A percentile compares a stretch with the other conserved stretches of the same genome.
These are phyloP conservation scores for Latrodectus hesperus DNA, from an alignment of 2,888 invertebrate genomes.

Conservation along the genomic window DNA sequence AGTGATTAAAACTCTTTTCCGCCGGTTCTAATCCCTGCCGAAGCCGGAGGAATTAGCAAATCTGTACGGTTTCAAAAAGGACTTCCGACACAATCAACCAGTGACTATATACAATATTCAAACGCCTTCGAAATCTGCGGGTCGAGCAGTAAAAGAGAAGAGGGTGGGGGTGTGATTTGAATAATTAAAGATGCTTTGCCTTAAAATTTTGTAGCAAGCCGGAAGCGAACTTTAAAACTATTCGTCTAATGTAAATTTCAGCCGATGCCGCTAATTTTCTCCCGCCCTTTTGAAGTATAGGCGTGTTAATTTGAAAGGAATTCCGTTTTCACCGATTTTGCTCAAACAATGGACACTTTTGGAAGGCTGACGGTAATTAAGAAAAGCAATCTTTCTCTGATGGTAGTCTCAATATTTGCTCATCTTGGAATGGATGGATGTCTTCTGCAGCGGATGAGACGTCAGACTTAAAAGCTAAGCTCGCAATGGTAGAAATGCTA, in stretches of 20 bases:
- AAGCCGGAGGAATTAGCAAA: conserved; percentile 66
- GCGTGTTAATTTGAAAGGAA: conserved; percentile 26
- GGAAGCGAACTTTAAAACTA: background rate
- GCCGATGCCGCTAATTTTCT: conserved; percentile 4
- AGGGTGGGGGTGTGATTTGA: conserved; percentile 45
- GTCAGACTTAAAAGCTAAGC: background rate
- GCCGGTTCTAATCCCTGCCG: conserved; percentile 50
- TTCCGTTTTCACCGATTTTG: background rate
- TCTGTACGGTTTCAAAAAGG: conserved; percentile 67
- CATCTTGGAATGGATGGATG: background rate
- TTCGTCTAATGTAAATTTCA: conserved; percentile 46
- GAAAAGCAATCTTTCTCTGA: conserved; percentile 8
- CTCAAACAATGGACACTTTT: background rate
- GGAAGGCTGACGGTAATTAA: background rate
- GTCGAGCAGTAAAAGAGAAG: background rate
- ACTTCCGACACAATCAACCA: conserved; percentile 50
- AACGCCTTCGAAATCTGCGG: background rate
- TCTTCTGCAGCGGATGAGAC: background rate
- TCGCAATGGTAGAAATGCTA: background rate
- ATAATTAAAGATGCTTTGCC: conserved; percentile 60
- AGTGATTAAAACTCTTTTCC: conserved; percentile 67
- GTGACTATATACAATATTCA: background rate
- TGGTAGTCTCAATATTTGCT: background rate
- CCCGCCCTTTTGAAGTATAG: conserved; percentile 1
- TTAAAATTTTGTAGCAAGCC: background rate